phyloP scores from a whole-genome alignment of 2,113 vertebrate species.

The Xiphorhynchus elegans region DNA sequence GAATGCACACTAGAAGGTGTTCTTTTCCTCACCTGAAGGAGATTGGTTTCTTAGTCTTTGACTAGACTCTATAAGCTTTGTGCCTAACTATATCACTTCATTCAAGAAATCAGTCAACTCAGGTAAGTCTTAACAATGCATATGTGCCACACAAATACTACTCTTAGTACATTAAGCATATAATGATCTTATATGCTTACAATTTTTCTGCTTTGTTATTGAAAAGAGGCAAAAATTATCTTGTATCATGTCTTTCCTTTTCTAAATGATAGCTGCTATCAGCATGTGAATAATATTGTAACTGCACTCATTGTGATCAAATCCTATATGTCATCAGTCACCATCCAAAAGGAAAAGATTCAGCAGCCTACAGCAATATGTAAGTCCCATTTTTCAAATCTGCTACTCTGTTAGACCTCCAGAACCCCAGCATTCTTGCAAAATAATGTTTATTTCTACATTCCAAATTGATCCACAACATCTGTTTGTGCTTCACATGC shows the following conservation, averaged over 20 bases:
- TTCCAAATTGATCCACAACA: not conserved
- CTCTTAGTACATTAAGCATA: not conserved
- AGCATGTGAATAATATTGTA: not conserved
- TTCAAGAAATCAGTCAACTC: not conserved
- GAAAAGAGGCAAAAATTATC: not conserved
- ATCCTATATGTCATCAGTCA: not conserved
- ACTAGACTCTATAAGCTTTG: not conserved
- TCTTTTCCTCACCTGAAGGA: not conserved
- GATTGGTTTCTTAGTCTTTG: not conserved
- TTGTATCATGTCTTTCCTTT: not conserved
- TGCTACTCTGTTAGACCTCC: not conserved
- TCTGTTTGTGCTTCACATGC: not conserved
- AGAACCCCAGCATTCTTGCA: not conserved
- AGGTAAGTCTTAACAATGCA: not conserved
- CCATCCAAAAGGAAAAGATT: not conserved
- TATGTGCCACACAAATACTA: not conserved
- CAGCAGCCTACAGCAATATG: not conserved
- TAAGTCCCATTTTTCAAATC: not conserved
- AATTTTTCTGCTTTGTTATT: not conserved
- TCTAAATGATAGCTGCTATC: not conserved
- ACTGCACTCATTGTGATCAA: not conserved
- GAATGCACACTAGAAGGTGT: not conserved
- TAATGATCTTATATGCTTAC: not conserved
- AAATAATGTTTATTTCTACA: not conserved
- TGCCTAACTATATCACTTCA: not conserved